phyloP scores from a whole-genome alignment of 1,140 invertebrate species.

The Drosophila rhopaloa region DNA sequence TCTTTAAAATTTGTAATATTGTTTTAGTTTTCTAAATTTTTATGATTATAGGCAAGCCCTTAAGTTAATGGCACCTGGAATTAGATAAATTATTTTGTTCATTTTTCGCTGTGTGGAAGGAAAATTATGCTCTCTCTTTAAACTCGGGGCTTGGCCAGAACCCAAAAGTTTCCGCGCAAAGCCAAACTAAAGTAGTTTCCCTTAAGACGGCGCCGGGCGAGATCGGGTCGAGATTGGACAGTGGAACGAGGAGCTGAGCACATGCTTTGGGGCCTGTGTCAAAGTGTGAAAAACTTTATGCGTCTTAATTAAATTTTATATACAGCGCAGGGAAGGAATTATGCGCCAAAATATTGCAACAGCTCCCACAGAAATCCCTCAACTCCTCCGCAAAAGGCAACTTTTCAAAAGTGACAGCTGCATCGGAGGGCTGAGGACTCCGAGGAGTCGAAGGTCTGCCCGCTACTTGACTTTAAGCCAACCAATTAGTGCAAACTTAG shows the following conservation, averaged over 20 bases:
- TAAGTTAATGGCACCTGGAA: no score
- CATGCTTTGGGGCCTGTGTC: slow-evolving; percentile 76
- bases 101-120: slow-evolving; percentile 23
- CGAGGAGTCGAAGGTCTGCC: slow-evolving; percentile 13
- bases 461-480: slow-evolving; percentile 65
- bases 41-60: no score
- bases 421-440: slow-evolving; percentile 29
- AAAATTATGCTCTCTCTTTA: slow-evolving; percentile 46
- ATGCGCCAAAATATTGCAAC: slow-evolving; percentile 56
- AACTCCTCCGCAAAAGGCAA: slow-evolving; percentile 41
- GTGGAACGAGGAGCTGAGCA: slow-evolving; percentile 28
- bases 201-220: slow-evolving; percentile 57
- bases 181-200: slow-evolving; percentile 78
- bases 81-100: not conserved
- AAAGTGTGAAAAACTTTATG: slow-evolving; percentile 81
- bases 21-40: no score
- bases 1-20: no score
- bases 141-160: slow-evolving; percentile 39
- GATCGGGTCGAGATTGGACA: slow-evolving; percentile 58
- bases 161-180: slow-evolving; percentile 50
- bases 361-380: slow-evolving; percentile 47
- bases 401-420: slow-evolving; percentile 81
- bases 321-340: slow-evolving; percentile 57
- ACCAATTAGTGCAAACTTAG: slow-evolving; percentile 70
- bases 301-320: slow-evolving; percentile 82